These are phyloP conservation scores for Galeopsomyia nigrocyanea DNA, from an alignment of 2,888 invertebrate species.

Conservation along the genomic window DNA sequence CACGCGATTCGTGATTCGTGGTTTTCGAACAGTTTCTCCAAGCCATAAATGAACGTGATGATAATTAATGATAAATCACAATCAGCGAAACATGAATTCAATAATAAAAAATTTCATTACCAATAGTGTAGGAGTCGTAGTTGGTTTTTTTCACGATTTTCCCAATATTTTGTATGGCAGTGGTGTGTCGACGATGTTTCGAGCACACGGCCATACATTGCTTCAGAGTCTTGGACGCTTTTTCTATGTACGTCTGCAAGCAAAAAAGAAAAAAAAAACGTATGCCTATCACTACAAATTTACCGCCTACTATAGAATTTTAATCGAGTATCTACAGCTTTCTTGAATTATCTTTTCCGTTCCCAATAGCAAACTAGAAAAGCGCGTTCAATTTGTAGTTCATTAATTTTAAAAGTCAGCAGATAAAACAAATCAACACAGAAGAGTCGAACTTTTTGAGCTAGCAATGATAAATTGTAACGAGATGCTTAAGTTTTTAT, in stretches of 20 bases:
- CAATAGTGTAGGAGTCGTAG: constrained; percentile 81
- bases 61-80: neutral
- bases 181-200: constrained; percentile 76
- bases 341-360: constrained; percentile 7
- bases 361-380: neutral
- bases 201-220: constrained; percentile 85
- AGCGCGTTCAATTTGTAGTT: too few species aligned
- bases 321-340: neutral
- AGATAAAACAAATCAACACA: too few species aligned
- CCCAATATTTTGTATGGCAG: constrained; percentile 84
- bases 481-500: too few species aligned
- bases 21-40: too few species aligned
- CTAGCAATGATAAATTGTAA: too few species aligned
- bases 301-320: constrained; percentile 22
- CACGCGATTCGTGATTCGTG: too few species aligned
- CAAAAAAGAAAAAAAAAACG: constrained; percentile 9
- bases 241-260: constrained; percentile 75
- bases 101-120: constrained; percentile 56
- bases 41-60: constrained; percentile 33
- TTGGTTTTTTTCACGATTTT: constrained; percentile 84
- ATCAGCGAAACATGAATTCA: neutral
- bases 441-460: too few species aligned
- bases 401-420: too few species aligned
- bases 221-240: constrained; percentile 83
- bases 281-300: neutral